Conservation (phyloP, 1,140 invertebrate species). For the Aphaenogaster rudis region DNA sequence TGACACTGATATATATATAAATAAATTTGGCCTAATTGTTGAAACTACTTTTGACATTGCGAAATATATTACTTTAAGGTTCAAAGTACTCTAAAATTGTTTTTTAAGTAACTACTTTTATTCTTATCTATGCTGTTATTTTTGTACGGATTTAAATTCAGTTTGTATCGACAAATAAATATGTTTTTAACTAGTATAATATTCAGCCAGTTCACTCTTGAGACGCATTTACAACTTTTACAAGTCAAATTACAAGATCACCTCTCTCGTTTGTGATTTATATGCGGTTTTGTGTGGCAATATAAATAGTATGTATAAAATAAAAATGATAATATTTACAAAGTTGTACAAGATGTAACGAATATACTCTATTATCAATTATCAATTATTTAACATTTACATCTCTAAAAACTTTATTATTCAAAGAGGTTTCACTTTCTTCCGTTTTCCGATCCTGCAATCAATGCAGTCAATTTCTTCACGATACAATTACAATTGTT, state of each 20-base stretch:
- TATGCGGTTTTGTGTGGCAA: background rate
- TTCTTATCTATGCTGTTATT: background rate
- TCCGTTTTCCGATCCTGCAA: background rate
- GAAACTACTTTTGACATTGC: background rate
- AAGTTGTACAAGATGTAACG: too few species aligned
- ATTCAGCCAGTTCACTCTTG: background rate
- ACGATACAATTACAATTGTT: background rate
- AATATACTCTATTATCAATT: background rate
- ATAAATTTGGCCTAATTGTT: background rate
- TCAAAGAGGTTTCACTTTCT: background rate
- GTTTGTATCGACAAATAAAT: background rate
- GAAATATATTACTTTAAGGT: background rate
- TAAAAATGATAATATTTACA: background rate
- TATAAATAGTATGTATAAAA: background rate
- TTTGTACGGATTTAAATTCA: background rate
- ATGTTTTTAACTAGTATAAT: background rate
- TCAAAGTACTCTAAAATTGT: background rate
- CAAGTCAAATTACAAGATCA: background rate
- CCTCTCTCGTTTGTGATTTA: background rate
- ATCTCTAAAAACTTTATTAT: constrained; percentile 1
- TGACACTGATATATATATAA: background rate
- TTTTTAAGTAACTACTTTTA: background rate
- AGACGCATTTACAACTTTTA: background rate
- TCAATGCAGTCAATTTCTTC: background rate
- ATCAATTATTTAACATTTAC: background rate